Conservation (phyloP, 2,113 vertebrate genomes). For the Columbina picui region DNA sequence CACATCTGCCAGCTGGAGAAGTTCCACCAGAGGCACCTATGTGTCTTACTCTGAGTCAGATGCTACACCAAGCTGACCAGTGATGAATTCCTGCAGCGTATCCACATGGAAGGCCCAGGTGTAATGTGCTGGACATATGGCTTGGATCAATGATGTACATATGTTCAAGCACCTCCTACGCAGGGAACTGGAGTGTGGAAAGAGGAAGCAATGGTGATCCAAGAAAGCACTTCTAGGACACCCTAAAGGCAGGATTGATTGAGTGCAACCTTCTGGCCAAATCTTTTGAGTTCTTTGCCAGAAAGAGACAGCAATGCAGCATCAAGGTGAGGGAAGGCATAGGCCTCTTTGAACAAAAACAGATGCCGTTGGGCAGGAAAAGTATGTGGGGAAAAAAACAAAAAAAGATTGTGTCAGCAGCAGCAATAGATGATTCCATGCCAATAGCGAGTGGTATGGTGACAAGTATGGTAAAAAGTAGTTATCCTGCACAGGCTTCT, state of each 20-base stretch:
- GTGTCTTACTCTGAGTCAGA: constrained; percentile 46
- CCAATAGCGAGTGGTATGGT: constrained; percentile 22
- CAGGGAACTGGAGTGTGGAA: constrained; percentile 50
- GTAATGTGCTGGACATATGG: constrained; percentile 63
- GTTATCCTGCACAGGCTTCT: neutral
- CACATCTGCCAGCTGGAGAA: constrained; percentile 59
- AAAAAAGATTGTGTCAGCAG: neutral
- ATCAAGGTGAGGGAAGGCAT: constrained; percentile 55
- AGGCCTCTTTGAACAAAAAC: constrained; percentile 56
- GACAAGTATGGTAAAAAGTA: constrained; percentile 17
- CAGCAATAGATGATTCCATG: constrained; percentile 28
- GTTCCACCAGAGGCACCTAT: constrained; percentile 44
- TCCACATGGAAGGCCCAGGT: constrained; percentile 53
- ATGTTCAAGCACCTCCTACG: constrained; percentile 54
- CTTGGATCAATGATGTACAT: constrained; percentile 55
- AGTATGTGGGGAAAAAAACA: neutral
- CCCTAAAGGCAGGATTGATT: constrained; percentile 67
- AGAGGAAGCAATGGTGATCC: constrained; percentile 54
- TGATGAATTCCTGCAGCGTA: constrained; percentile 51
- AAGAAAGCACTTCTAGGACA: constrained; percentile 59
- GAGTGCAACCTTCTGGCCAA: constrained; percentile 64
- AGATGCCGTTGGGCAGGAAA: constrained; percentile 42
- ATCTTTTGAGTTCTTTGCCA: constrained; percentile 66
- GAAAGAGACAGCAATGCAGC: constrained; percentile 47
- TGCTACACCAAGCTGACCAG: constrained; percentile 44